Evolutionary conservation across 2,888 invertebrate genomes (phyloP).

Genomic region (Athalia circularis): DNA sequence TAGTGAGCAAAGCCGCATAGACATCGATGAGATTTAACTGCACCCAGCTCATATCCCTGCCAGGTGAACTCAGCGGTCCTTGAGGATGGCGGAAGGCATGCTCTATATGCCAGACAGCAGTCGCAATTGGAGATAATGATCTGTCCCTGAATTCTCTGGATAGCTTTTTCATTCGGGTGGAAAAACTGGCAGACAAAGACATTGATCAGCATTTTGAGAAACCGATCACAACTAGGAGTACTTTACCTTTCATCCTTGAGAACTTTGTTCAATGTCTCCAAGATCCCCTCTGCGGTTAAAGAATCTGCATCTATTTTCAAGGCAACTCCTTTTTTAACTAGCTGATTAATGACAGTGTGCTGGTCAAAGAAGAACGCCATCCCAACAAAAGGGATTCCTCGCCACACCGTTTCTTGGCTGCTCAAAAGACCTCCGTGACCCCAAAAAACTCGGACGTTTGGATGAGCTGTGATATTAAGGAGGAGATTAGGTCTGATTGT

Average conservation of each 20-base stretch:
- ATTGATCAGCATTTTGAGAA: too few species aligned
- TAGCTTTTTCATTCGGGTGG: too few species aligned
- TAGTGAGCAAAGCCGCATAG: too few species aligned
- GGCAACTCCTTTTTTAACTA: slow-evolving; percentile 52
- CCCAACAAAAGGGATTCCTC: slow-evolving; percentile 44
- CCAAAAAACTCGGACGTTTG: slow-evolving; percentile 49
- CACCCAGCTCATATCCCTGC: too few species aligned
- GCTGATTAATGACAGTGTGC: slow-evolving; percentile 51
- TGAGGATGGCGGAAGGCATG: too few species aligned
- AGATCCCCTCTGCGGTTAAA: slow-evolving; percentile 50
- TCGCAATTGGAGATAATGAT: too few species aligned
- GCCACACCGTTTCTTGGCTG: slow-evolving; percentile 49
- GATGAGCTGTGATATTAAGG: slow-evolving; percentile 39
- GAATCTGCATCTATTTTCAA: slow-evolving; percentile 51
- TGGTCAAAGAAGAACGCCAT: slow-evolving; percentile 53
- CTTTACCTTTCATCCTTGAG: slow-evolving; percentile 56
- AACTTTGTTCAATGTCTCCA: slow-evolving; percentile 52
- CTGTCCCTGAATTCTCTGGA: too few species aligned
- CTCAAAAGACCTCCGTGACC: slow-evolving; percentile 48
- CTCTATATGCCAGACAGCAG: too few species aligned
- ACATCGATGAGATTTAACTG: too few species aligned
- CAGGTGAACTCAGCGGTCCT: too few species aligned
- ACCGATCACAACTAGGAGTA: too few species aligned
- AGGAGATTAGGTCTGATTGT: background rate
- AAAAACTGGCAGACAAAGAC: too few species aligned